A percentile compares a stretch with the other conserved stretches of the same genome.
Conservation (phyloP, 2,888 invertebrate genomes). For the Peribatodes rhomboidaria region DNA sequence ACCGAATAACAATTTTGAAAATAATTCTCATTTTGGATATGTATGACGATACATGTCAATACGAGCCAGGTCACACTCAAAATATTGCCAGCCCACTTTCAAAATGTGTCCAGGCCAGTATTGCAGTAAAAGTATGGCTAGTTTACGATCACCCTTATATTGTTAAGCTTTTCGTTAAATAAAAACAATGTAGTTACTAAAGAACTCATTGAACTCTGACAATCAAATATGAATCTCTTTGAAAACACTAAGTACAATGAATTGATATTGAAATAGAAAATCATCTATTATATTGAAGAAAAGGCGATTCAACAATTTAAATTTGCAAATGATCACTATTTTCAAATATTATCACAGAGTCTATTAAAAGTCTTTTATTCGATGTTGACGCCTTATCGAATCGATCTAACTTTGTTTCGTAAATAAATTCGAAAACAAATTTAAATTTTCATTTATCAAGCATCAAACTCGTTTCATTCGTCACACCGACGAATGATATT, state of each 20-base stretch:
- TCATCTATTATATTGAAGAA: not conserved
- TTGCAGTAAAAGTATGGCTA: too few species aligned
- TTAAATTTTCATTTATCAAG: slow-evolving; percentile 76
- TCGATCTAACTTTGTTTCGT: slow-evolving; percentile 63
- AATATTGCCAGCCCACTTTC: too few species aligned
- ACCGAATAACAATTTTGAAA: too few species aligned
- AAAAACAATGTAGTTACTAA: not conserved
- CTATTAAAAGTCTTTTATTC: slow-evolving; percentile 41
- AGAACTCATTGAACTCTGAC: not conserved
- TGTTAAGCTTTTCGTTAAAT: not conserved
- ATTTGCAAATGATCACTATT: slow-evolving; percentile 34
- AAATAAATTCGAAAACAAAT: slow-evolving; percentile 69
- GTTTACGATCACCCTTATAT: too few species aligned
- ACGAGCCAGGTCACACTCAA: too few species aligned
- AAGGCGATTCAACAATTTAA: slow-evolving; percentile 14
- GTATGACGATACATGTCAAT: too few species aligned
- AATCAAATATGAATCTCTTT: not conserved
- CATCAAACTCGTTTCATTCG: slow-evolving; percentile 74
- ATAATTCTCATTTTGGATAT: too few species aligned
- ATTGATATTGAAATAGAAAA: not conserved
- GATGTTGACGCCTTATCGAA: slow-evolving; percentile 57
- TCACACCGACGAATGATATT: slow-evolving; percentile 73
- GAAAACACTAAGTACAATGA: not conserved
- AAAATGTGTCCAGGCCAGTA: too few species aligned
- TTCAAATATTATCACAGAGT: slow-evolving; percentile 40